Conservation (phyloP, 2,113 vertebrate genomes). For the Cyrtonyx montezumae region DNA sequence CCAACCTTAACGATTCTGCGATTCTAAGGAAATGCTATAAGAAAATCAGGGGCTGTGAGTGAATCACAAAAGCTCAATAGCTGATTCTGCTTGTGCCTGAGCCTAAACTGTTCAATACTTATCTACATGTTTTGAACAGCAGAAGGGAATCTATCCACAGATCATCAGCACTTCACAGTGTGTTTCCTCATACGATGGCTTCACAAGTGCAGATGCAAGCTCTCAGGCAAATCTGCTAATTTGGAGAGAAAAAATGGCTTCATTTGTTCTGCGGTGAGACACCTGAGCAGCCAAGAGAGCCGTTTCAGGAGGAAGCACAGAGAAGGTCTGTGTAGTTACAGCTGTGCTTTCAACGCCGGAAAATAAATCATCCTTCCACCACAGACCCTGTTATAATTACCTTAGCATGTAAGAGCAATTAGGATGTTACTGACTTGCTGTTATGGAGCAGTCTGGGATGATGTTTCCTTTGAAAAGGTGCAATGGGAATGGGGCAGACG, state of each 20-base stretch:
- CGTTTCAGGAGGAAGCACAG: slow-evolving; percentile 35
- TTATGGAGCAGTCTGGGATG: not conserved
- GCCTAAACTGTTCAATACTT: not conserved
- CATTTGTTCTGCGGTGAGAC: not conserved
- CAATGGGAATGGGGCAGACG: not conserved
- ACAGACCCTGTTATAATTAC: slow-evolving; percentile 16
- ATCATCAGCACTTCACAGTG: not conserved
- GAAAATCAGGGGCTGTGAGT: not conserved
- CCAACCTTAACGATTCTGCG: too few relatives aligned
- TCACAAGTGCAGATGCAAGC: slow-evolving; percentile 1
- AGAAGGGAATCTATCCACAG: not conserved
- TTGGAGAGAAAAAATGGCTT: slow-evolving; percentile 7
- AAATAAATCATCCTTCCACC: slow-evolving; percentile 46
- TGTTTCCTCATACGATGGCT: not conserved
- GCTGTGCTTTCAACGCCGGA: slow-evolving; percentile 49
- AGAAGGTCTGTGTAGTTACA: slow-evolving; percentile 46
- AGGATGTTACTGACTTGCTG: slow-evolving; percentile 16
- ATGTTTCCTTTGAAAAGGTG: slow-evolving; percentile 8
- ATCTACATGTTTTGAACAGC: not conserved
- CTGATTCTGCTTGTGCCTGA: not conserved
- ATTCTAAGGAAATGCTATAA: not conserved
- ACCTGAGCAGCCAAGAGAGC: slow-evolving; percentile 54
- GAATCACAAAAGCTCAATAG: not conserved
- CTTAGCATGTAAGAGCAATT: slow-evolving; percentile 26
- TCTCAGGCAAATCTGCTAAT: slow-evolving; percentile 40